phyloP scores from a whole-genome alignment of 2,888 invertebrate species.

The Chloroclystis v-ata region DNA sequence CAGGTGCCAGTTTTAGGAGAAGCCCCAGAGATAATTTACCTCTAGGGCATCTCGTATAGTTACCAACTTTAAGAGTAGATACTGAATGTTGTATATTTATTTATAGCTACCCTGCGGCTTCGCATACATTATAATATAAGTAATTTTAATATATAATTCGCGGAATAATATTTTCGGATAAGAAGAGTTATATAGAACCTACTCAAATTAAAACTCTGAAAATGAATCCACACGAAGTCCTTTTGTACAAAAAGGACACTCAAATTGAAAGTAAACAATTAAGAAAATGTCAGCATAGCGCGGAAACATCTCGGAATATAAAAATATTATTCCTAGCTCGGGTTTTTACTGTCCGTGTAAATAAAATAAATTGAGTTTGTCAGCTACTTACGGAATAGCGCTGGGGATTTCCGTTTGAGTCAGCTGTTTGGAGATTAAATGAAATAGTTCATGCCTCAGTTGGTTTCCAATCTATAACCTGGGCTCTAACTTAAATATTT shows the following conservation, averaged over 20 bases:
- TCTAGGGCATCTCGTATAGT: too few species aligned
- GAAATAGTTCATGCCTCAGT: slow-evolving; percentile 7
- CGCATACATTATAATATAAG: too few species aligned
- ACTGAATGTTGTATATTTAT: too few species aligned
- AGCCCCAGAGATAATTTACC: too few species aligned
- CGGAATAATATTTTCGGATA: too few species aligned
- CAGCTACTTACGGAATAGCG: slow-evolving; percentile 19
- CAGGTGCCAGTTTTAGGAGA: too few species aligned
- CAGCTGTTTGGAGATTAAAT: slow-evolving; percentile 15
- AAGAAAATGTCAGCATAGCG: slow-evolving; percentile 21
- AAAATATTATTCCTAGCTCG: slow-evolving; percentile 8
- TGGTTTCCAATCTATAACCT: not conserved
- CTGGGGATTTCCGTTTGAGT: slow-evolving; percentile 18
- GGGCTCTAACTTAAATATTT: not conserved
- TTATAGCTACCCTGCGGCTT: too few species aligned
- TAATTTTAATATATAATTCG: too few species aligned
- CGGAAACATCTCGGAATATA: slow-evolving; percentile 19
- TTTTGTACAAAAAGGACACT: slow-evolving; percentile 12
- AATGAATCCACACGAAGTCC: slow-evolving; percentile 18
- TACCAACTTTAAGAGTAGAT: too few species aligned
- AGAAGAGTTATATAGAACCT: too few species aligned
- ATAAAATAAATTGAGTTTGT: slow-evolving; percentile 27
- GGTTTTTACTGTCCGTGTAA: slow-evolving; percentile 14
- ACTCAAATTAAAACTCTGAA: not conserved
- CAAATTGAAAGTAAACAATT: slow-evolving; percentile 27